A percentile compares a stretch with the other conserved stretches of the same genome.
These are phyloP conservation scores for Lepilemur septentrionalis DNA, from an alignment of 2,797 vertebrate species.

Conservation along the genomic window DNA sequence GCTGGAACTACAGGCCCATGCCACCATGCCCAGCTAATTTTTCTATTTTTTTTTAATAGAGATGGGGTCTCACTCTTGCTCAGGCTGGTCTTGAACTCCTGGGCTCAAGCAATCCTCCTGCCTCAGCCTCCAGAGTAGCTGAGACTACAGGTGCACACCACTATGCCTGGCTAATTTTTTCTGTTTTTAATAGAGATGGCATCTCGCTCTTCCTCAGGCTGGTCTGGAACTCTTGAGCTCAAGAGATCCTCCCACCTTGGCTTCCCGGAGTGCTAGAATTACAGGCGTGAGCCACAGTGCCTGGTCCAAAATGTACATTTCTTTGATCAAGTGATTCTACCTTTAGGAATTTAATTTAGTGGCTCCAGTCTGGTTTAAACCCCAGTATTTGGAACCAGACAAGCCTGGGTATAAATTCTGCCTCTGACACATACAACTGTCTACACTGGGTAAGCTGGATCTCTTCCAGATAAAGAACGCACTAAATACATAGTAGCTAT, in stretches of 20 bases:
- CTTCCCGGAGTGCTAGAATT: too few relatives aligned
- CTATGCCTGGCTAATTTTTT: neutral
- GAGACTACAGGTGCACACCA: fast-evolving
- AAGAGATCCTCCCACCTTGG: too few relatives aligned
- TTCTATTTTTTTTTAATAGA: too few relatives aligned
- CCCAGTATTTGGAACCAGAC: neutral
- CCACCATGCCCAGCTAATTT: too few relatives aligned
- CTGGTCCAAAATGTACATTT: neutral
- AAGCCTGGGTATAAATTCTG: neutral
- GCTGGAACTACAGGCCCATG: too few relatives aligned
- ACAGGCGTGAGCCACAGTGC: too few relatives aligned
- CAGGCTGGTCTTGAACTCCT: neutral
- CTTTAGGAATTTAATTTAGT: neutral
- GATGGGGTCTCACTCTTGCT: too few relatives aligned
- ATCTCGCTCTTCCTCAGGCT: too few relatives aligned
- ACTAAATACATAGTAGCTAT: neutral
- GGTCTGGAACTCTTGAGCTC: too few relatives aligned
- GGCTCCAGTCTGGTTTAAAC: neutral
- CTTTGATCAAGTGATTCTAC: neutral
- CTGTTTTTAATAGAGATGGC: neutral
- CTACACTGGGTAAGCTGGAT: neutral
- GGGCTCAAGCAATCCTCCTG: neutral
- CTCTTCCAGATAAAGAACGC: neutral
- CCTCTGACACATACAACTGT: neutral
- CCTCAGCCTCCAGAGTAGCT: neutral